Base-by-base conservation (phyloP, 64 coral and sea anemone species). In the Porites lutea region DNA sequence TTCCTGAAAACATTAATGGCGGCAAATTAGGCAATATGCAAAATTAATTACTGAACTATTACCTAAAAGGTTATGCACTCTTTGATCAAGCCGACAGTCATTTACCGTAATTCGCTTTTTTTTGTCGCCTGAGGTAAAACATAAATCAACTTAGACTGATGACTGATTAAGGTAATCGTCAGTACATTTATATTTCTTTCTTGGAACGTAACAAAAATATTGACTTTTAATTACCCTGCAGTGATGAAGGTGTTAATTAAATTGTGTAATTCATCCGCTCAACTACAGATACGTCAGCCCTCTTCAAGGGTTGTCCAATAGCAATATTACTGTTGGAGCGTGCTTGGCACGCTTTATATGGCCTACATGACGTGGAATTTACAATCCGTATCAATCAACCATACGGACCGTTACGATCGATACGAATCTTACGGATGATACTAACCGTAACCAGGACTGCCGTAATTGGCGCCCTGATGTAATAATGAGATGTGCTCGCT, bases 1-100 rank as follows among this genome's bases (percentile, higher is more conserved):
- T 11, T 55, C 53, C 53, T 55, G 0, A 55, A 7, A 55, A 55
- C 2, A 55, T 55, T 55, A 55, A 55, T 55, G 53, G 53, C 11
- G 27, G 5, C 53, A 55, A n/a, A 71, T 71, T 71, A 11, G 10
- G 8, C 20, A 71, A 71, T 71, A 22, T 4, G 66, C 23, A 69
- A 51, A 12, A 19, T 23, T 84, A 68, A 84, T 68, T 21, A 10
- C 81, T 69, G 47, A 21, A 65, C 16, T n/a, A 18, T 18, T 8
- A 51, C 44, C 4, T 13, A 52, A 67, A 50, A 19, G 61, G 61
- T 84, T 47, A 3, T 68, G n/a, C 51, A 48, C 12, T 9, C 81
- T 84, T 84, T 84, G 81, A 84, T 23, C 15, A 68, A 51, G 9
- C 62, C 81, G 81, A 65, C 62, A 14, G 19, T 79, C 10, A 62